Base-by-base conservation (phyloP, 2,113 vertebrate species). In the Collichthys lucidus region DNA sequence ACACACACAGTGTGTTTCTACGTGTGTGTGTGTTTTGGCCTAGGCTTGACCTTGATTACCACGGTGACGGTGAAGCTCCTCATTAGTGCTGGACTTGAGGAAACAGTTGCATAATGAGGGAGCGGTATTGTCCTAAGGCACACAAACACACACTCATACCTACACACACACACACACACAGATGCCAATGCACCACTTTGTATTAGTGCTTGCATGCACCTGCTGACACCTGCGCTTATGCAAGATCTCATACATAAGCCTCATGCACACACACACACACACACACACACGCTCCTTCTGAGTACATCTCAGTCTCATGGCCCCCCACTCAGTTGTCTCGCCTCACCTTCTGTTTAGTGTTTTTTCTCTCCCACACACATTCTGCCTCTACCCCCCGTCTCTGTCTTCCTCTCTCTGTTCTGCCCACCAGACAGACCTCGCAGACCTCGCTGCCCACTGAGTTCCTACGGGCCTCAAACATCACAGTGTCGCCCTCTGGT, bases 31-130 rank as follows among this genome's bases (percentile, higher is more conserved):
- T 86, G 62, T 84, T 53, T 84, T 91, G 91, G 80, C 91, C 95
- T 92, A 94, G 92, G 88, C 87, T 93, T 96, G 95, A 95, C 91
- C 91, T 95, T 88, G 83, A 92, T 94, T 94, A 94, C 83, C 86
- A 89, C 80, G 35, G 90, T 92, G 94, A 93, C 81, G 83, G 85
- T 80, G 89, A 92, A 85, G 72, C 86, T 93, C 87, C 93, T 95
- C 95, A 96, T 95, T 95, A 96, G 93, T 92, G 90, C 81, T 84
- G 87, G 88, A 94, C 90, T 91, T 85, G 88, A 93, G 92, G 95
- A 95, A 92, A 88, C 91, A 85, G 92, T 93, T 92, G 86, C 91
- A 93, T 95, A 95, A 94, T 94, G 92, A 96, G 93, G 91, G 86
- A 92, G 88, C 91, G 86, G 88, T 87, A 88, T 90, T 92, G 91